phyloP scores from a whole-genome alignment of 1,140 invertebrate genomes.

The Drosophila parabipectinata region DNA sequence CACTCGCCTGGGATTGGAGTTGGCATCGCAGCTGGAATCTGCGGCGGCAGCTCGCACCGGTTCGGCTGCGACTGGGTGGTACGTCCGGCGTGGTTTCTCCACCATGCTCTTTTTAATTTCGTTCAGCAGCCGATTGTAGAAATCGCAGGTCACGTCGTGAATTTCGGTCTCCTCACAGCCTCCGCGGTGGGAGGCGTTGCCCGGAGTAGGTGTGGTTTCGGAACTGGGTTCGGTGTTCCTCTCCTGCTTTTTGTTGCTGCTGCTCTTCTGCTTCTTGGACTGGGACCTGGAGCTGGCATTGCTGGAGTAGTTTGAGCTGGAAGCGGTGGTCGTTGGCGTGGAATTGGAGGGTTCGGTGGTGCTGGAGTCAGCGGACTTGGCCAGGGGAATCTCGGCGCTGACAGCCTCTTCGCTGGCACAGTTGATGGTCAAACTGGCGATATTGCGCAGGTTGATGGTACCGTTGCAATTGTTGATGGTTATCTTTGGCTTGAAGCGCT shows the following conservation, averaged over 20 bases:
- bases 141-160: constrained; percentile 74
- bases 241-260: constrained; percentile 25
- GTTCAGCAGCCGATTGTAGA: constrained; percentile 79
- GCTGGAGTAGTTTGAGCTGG: constrained; percentile 73
- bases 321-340: constrained; percentile 54
- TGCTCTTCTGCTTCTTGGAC: constrained; percentile 68
- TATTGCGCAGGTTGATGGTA: constrained; percentile 82
- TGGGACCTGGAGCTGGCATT: constrained; percentile 76
- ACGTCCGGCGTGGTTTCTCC: constrained; percentile 50
- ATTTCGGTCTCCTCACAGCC: constrained; percentile 48
- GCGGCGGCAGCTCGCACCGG: constrained; percentile 33
- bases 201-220: constrained; percentile 28
- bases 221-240: constrained; percentile 3
- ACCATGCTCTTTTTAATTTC: constrained; percentile 81
- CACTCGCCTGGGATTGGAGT: constrained; percentile 24
- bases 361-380: constrained; percentile 32
- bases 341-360: constrained; percentile 40
- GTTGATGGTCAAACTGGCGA: constrained; percentile 80
- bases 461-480: constrained; percentile 83
- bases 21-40: constrained; percentile 61
- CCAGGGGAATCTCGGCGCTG: constrained; percentile 63
- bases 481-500: constrained; percentile 78
- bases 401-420: constrained; percentile 76
- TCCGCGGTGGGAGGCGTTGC: constrained; percentile 11
- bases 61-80: constrained; percentile 30